Percentiles rank a stretch among this genome's conserved stretches.
phyloP scores from a whole-genome alignment of 2,888 invertebrate species.

The Idaea aversata region DNA sequence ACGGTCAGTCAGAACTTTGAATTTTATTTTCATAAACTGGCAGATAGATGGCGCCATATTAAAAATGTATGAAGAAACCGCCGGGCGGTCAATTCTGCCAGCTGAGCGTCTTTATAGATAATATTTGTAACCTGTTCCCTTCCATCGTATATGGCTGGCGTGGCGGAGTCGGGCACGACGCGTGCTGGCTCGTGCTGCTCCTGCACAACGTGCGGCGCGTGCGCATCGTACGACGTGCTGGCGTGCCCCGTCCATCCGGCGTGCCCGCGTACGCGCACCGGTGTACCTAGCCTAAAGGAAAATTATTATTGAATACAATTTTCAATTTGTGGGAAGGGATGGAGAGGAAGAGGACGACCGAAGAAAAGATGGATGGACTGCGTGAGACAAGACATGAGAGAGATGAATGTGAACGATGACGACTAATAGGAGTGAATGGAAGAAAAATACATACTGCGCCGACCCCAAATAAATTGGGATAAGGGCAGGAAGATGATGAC shows the following conservation, averaged over 20 bases:
- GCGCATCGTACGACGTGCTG: conserved; percentile 89
- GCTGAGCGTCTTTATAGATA: neutral
- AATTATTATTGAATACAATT: neutral
- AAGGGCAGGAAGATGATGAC: too few species aligned
- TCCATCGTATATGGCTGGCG: conserved; percentile 90
- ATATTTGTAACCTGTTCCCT: conserved; percentile 79
- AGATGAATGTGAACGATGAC: too few species aligned
- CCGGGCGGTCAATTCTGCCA: too few species aligned
- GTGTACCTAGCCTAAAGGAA: conserved; percentile 88
- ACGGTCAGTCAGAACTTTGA: neutral
- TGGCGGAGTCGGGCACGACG: conserved; percentile 58
- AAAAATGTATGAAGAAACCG: too few species aligned
- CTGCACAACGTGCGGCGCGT: conserved; percentile 9
- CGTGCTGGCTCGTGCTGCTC: conserved; percentile 9
- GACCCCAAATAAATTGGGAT: too few species aligned
- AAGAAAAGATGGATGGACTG: too few species aligned
- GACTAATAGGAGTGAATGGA: too few species aligned
- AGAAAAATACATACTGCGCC: too few species aligned
- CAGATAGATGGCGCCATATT: too few species aligned
- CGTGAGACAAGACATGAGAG: too few species aligned
- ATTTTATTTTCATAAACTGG: too few species aligned
- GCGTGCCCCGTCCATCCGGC: conserved; percentile 97
- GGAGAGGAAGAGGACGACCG: neutral
- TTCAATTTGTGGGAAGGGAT: too few species aligned
- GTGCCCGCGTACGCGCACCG: conserved; percentile 91